A percentile compares a stretch with the other conserved stretches of the same genome.
Conservation (phyloP, 2,797 vertebrate genomes). For the Melanotaenia nigrans region DNA sequence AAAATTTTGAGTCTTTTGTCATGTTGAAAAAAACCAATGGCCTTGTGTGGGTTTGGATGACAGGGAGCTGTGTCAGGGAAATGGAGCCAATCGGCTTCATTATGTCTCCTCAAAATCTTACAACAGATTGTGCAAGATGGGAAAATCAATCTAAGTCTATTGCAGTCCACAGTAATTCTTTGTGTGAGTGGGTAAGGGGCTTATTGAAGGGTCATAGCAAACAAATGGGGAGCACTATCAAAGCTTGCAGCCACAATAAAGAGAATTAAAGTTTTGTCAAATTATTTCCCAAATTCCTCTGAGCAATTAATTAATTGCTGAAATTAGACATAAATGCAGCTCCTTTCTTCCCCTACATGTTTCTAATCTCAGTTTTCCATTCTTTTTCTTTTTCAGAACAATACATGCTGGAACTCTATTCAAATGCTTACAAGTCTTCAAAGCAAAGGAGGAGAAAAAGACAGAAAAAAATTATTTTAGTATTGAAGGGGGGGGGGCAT, state of each 20-base stretch:
- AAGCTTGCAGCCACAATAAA: constrained; percentile 20
- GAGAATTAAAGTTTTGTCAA: background rate
- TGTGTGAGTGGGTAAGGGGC: constrained; percentile 9
- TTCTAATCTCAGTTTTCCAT: constrained; percentile 24
- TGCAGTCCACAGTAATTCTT: constrained; percentile 22
- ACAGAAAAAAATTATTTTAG: constrained; percentile 43
- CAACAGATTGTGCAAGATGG: constrained; percentile 49
- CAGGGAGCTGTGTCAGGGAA: constrained; percentile 22
- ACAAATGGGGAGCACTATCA: constrained; percentile 22
- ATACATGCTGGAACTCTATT: constrained; percentile 16
- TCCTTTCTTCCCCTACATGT: background rate
- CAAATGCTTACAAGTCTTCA: constrained; percentile 32
- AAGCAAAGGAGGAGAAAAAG: constrained; percentile 11
- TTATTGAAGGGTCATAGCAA: constrained; percentile 26
- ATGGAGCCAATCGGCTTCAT: constrained; percentile 47
- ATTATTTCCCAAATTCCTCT: constrained; percentile 4
- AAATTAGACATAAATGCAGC: constrained; percentile 8
- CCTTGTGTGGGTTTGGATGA: constrained; percentile 23
- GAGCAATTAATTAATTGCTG: constrained; percentile 1
- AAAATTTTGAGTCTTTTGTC: constrained; percentile 48
- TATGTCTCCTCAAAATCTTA: constrained; percentile 40
- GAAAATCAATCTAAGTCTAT: constrained; percentile 49
- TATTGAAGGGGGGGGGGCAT: constrained; percentile 36
- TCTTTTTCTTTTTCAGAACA: constrained; percentile 13
- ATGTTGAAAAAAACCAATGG: constrained; percentile 29